Base-by-base conservation (phyloP, 2,113 vertebrate genomes). In the Cisticola juncidis region DNA sequence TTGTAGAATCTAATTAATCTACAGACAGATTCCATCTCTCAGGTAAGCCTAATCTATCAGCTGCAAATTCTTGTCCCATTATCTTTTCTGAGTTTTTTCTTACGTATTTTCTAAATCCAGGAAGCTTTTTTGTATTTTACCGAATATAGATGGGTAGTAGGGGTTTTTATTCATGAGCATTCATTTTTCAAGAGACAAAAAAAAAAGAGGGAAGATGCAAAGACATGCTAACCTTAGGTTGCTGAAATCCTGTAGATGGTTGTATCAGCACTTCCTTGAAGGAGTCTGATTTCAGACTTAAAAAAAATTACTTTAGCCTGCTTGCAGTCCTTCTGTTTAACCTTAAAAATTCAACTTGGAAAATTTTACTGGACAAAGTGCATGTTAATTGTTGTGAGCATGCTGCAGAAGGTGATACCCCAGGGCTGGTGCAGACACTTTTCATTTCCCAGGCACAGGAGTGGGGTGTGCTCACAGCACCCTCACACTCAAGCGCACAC, bases 1-100 rank as follows among this genome's bases (percentile, higher is more conserved):
- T 97, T 97, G 96, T 87, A 92, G 92, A 97, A 98, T 98, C 91
- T 97, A 97, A 98, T 98, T 98, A 98, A 99, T 97, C 78, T 96
- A 84, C 66, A 88, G 94, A 70, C 94, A 97, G 93, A 98, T 98
- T 98, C 92, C 90, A 88, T 97, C 89, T 89, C 64, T 85, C 50
- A 25, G 96, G 80, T 96, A 89, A 97, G 97, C 93, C 85, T 96
- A 95, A 89, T 58, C 78, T 50, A 91, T 98, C 95, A 96, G 93
- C 72, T 91, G 96, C 97, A 98, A 96, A 95, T 92, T 92, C 86
- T 95, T 97, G 92, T 96, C 96, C 96, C 40, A 29, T 97, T 96
- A 90, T 86, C 95, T 96, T 94, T 92, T 91, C 77, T 61, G 64
- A 94, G 47, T 16, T 45, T 79, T 92, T 97, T 96, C 54, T 95